Evolutionary conservation across 2,888 invertebrate species (phyloP), one percentile per base, ranked within the genome.

Genomic region (Cheilosia soror): DNA sequence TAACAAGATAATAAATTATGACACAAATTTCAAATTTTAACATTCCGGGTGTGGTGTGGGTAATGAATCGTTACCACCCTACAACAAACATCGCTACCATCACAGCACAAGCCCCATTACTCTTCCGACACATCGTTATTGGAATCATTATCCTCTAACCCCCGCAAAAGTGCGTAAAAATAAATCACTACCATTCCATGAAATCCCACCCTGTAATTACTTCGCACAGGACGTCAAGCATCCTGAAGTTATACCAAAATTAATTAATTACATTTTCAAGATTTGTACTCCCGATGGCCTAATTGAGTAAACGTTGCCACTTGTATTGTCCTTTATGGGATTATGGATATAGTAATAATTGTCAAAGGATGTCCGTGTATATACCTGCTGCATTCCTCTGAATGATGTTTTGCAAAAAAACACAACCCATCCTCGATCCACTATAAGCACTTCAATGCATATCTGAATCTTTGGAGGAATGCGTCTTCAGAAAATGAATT

Each of bases 201-300:
- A 25, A 49, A 25, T 49, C 7, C 20, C 11, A 25, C 20, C 11
- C 49, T 1, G 3, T 49, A 25, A 25, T 15, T 20, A 20, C 25
- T 0, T 11, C 4, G 49, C 49, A 49, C 49, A 49, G 25, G 9
- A 49, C 25, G 20, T 20, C 49, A 49, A 25, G 20, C 49, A 49
- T 49, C 11, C 25, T 9, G 11, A 9, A 25, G 11, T 49, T 49
- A 25, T 25, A 25, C 11, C 49, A 4, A 49, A 49, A 49, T 25
- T 25, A 49, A 49, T 49, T 49, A 49, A 49, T 25, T 49, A 4
- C 11, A 25, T 49, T 31, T 65, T 5, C 31, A 49, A 49, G 47
- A 20, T 4, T 49, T 25, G 20, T 4, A 4, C 49, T 25, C 49
- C 25, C 9, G 20, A 49, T 25, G 49, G 49, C 4, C 4, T 25